Evolutionary conservation across 1,140 invertebrate genomes (phyloP).

Genomic region (Wiebesia pumilae): DNA sequence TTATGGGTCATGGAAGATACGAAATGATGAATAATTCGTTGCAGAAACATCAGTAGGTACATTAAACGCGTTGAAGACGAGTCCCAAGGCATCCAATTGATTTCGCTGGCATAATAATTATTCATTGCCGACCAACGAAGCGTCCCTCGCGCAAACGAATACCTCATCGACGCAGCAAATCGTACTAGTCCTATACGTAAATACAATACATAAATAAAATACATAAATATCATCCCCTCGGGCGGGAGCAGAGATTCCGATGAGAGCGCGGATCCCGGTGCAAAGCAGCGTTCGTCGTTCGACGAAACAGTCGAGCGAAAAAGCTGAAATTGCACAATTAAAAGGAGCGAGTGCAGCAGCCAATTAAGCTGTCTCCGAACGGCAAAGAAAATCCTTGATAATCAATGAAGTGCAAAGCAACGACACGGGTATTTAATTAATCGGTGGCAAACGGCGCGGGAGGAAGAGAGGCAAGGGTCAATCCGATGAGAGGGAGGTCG

Average conservation of each 20-base stretch:
- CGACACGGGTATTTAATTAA: slow-evolving; percentile 44
- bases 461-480: not conserved
- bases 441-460: not conserved
- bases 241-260: not conserved
- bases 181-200: too few relatives aligned
- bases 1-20: not conserved
- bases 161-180: too few relatives aligned
- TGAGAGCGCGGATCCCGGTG: not conserved
- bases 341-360: not conserved
- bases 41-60: not conserved
- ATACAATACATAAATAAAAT: too few relatives aligned
- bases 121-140: too few relatives aligned
- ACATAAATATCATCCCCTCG: too few relatives aligned
- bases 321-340: slow-evolving; percentile 9
- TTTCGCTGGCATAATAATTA: too few relatives aligned
- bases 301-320: not conserved
- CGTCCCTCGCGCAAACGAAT: too few relatives aligned
- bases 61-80: not conserved
- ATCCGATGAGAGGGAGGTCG: not conserved
- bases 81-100: too few relatives aligned
- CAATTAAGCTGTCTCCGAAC: slow-evolving; percentile 34
- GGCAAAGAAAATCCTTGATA: slow-evolving; percentile 48
- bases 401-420: slow-evolving; percentile 53
- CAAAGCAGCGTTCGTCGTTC: too few relatives aligned
- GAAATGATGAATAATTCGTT: not conserved